phyloP scores from a whole-genome alignment of 2,888 invertebrate species.

The Drosophila pseudotakahashii region DNA sequence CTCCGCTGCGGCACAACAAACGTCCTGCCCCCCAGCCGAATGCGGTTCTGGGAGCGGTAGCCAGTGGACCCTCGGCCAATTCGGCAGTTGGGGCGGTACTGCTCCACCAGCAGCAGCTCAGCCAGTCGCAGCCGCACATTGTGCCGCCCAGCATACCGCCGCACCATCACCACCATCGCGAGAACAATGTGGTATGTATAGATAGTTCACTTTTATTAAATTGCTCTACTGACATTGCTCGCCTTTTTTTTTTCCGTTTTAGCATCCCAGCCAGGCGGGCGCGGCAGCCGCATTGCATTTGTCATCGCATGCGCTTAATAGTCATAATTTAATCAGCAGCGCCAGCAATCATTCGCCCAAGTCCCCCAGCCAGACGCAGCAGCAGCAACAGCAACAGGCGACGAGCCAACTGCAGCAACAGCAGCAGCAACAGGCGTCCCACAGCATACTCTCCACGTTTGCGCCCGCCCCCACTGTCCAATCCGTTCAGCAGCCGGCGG shows the following conservation, averaged over 20 bases:
- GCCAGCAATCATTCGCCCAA: constrained; percentile 83
- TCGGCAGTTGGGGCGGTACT: constrained; percentile 56
- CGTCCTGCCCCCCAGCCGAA: constrained; percentile 84
- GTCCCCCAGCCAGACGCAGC: constrained; percentile 84
- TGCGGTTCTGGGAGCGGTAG: constrained; percentile 43
- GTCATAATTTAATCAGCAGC: constrained; percentile 84
- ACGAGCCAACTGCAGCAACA: constrained; percentile 67
- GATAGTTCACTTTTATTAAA: background rate
- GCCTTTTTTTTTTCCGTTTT: constrained; percentile 48
- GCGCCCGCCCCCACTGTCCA: constrained; percentile 64
- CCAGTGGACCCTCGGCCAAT: constrained; percentile 42
- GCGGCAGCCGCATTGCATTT: constrained; percentile 80
- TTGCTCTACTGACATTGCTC: constrained; percentile 23
- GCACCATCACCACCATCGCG: constrained; percentile 78
- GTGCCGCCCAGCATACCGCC: constrained; percentile 84
- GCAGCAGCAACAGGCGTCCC: constrained; percentile 62
- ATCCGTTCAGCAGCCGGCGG: constrained; percentile 37
- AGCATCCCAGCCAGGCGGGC: constrained; percentile 76
- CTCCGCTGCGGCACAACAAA: constrained; percentile 85
- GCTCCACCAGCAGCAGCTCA: constrained; percentile 82
- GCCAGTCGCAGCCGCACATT: constrained; percentile 84
- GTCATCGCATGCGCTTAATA: constrained; percentile 84
- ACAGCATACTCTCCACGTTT: constrained; percentile 76
- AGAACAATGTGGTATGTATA: constrained; percentile 77
- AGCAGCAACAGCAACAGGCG: constrained; percentile 57